Evolutionary conservation across 2,113 vertebrate genomes (phyloP).

Genomic region (Neopipo cinnamomea): DNA sequence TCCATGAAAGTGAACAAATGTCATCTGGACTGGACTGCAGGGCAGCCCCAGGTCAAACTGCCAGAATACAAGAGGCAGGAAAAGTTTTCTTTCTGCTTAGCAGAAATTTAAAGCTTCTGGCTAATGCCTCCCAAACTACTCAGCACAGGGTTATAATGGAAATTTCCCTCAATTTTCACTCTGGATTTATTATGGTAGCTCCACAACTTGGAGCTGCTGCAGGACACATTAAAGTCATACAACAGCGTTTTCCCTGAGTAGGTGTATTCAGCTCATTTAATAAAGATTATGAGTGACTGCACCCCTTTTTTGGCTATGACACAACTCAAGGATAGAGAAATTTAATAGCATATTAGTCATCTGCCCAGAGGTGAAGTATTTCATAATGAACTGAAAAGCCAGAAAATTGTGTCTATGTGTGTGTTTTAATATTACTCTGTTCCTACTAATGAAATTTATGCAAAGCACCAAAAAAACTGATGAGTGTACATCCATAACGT

Average conservation of each 20-base stretch:
- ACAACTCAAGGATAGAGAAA: conserved; percentile 55
- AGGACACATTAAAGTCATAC: conserved; percentile 32
- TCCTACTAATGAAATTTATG: conserved; percentile 50
- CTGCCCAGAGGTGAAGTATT: conserved; percentile 62
- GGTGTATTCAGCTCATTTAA: conserved; percentile 51
- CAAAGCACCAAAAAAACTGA: conserved; percentile 13
- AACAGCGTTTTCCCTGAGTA: conserved; percentile 44
- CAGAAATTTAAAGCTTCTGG: background rate
- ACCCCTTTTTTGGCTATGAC: conserved; percentile 39
- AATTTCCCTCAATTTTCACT: background rate
- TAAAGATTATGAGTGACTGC: conserved; percentile 65
- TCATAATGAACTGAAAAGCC: conserved; percentile 59
- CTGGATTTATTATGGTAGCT: background rate
- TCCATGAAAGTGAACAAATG: too few relatives aligned
- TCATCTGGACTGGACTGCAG: background rate
- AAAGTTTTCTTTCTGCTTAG: background rate
- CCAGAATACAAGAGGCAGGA: background rate
- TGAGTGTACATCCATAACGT: background rate
- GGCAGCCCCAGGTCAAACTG: background rate
- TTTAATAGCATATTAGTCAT: conserved; percentile 73
- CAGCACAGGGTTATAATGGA: background rate
- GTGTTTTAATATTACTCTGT: conserved; percentile 29
- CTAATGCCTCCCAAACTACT: background rate
- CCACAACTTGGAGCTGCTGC: background rate
- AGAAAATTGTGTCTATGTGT: conserved; percentile 21